Conservation (phyloP, 1,140 invertebrate species). For the Hyposmocoma kahamanoa region DNA sequence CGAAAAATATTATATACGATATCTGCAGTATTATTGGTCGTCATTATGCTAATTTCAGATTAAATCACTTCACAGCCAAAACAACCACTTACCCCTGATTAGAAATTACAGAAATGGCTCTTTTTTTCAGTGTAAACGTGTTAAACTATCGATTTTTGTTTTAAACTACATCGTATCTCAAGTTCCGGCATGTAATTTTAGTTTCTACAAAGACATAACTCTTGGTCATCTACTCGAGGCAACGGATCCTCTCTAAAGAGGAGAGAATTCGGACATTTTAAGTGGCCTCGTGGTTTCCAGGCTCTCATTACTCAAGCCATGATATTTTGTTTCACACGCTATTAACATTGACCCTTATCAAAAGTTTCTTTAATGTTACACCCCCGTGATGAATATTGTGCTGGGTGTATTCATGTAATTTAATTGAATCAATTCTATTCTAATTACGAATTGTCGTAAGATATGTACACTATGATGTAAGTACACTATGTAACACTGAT, state of each 20-base stretch:
- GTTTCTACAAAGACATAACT: constrained; percentile 14
- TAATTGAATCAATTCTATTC: too few species aligned
- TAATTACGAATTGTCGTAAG: too few species aligned
- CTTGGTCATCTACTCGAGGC: background rate
- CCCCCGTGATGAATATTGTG: constrained; percentile 12
- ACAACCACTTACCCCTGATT: too few species aligned
- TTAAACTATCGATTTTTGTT: background rate
- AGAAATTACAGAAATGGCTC: too few species aligned
- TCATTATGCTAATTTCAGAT: too few species aligned
- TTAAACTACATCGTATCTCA: background rate
- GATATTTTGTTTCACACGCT: constrained; percentile 19
- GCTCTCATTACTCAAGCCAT: constrained; percentile 25
- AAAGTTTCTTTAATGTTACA: constrained; percentile 35
- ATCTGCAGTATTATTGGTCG: too few species aligned
- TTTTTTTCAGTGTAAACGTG: background rate
- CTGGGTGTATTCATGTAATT: too few species aligned
- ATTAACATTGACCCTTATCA: constrained; percentile 43
- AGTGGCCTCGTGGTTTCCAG: constrained; percentile 13
- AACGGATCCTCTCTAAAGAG: background rate
- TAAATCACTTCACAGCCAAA: too few species aligned
- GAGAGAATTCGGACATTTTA: constrained; percentile 10
- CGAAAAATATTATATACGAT: too few species aligned
- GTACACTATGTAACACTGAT: too few species aligned
- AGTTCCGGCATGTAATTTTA: constrained; percentile 16
- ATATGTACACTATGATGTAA: too few species aligned